Base-by-base conservation (phyloP, 2,888 invertebrate species). In the Sialis fuliginosa region DNA sequence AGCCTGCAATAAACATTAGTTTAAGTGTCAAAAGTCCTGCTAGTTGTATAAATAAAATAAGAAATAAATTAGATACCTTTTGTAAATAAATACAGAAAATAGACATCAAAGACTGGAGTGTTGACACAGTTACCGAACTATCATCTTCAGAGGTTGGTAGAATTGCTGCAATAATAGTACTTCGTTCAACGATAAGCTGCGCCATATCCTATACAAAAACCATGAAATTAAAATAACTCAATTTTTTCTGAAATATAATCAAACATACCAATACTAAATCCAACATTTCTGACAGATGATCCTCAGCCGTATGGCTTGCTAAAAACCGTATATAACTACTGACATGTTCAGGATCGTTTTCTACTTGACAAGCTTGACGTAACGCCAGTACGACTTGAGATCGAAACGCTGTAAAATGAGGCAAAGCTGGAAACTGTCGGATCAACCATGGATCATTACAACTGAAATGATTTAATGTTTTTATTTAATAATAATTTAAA, bases 131-230 rank as follows among this genome's bases (percentile, higher is more conserved):
- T 6, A 37, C 42, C 1, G 63, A 58, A 46, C 65, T 55, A 49
- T 63, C 64, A 49, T 63, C 58, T 48, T 63, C 58, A 3, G 71
- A 64, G 2, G 75, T 63, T 2, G 81, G 85, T 45, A 90, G 68
- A 52, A 92, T 81, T 52, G 84, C 82, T 43, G 80, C 79, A 57
- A 89, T 81, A 56, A 95, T 83, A 6, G 86, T 85, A 51, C 84
- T 83, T 12, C 95, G 72, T 64, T 95, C 93, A 48, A 95, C 92
- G 51, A 95, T 82, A 54, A 93, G 68, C 54, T 91, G 90, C 8
- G 90, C 86, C 61, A 95, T 76, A 62, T 93, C 93, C 66, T 81
- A 73, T 0, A 71, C 3, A 42, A 42, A 22, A 22, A 42, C 6
- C 13, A 42, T 10, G 12, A 9, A 40, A n/a, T 40, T 40, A 12